Base-by-base conservation (phyloP, 2,797 vertebrate species). In the Siniperca undulata region DNA sequence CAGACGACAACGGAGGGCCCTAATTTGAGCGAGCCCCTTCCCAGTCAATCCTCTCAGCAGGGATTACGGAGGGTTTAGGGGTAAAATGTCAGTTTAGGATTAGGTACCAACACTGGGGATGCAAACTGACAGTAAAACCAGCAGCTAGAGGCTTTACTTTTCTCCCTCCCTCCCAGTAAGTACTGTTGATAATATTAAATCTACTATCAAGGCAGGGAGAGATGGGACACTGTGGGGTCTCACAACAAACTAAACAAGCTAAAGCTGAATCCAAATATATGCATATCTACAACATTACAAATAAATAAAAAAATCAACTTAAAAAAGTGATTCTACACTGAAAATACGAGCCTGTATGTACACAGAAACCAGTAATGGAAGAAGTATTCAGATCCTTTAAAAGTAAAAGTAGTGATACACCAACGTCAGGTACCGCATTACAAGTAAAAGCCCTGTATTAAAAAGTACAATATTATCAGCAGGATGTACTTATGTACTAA, bases 31-130 rank as follows among this genome's bases (percentile, higher is more conserved):
- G 36, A 69, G 69, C 69, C 82, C 82, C 78, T 44, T 81, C 71
- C 84, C 34, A 38, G 61, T 77, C 85, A 83, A 66, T 84, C 86
- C 83, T 70, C 84, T 89, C 84, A 83, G 53, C 10, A 0, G 68
- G 78, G 87, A 91, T 89, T 89, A 89, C 58, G 6, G 70, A 69
- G 83, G 86, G 73, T 80, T 52, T 83, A 87, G 75, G 73, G 78
- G 60, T 7, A 70, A 86, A 77, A 78, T 82, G 89, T 87, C 82
- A 61, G 44, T 84, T 74, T 27, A 27, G 86, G 86, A 88, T 90
- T 85, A 86, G 36, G 66, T 19, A 3, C 62, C 64, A 56, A 84
- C 78, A 73, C 62, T 5, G 58, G 19, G 61, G 74, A 88, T 55
- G 40, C 27, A 53, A 20, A 16, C 64, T 85, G 87, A 88, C 74